A percentile compares a stretch with the other conserved stretches of the same genome.
phyloP scores from a whole-genome alignment of 2,113 vertebrate genomes.

The Philantomba maxwellii region DNA sequence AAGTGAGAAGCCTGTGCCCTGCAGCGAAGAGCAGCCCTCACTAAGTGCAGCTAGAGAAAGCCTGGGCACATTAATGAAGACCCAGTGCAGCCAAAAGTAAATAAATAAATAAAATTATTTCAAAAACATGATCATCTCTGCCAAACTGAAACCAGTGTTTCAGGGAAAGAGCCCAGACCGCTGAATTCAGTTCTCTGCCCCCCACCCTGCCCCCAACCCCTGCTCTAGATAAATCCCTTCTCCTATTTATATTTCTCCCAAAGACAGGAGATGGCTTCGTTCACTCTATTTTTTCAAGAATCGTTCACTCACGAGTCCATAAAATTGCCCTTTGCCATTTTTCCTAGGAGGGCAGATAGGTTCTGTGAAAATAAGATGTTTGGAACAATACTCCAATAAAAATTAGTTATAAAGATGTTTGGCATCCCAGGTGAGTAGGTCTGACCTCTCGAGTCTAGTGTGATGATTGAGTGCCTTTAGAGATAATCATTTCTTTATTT shows the following conservation, averaged over 20 bases:
- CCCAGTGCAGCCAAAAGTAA: not conserved
- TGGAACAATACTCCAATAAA: not conserved
- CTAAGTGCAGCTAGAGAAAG: not conserved
- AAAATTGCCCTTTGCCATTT: not conserved
- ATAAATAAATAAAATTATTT: not conserved
- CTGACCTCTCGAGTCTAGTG: not conserved
- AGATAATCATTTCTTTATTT: not conserved
- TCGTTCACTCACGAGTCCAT: not conserved
- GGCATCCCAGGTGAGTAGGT: too few species aligned
- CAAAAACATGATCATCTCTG: not conserved
- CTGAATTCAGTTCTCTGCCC: not conserved
- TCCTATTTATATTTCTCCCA: not conserved
- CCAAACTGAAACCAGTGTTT: not conserved
- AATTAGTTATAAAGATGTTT: not conserved
- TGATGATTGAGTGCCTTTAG: not conserved
- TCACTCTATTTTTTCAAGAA: not conserved
- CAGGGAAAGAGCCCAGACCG: not conserved
- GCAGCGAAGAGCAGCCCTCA: rapidly evolving
- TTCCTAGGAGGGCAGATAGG: not conserved
- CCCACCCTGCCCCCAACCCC: not conserved
- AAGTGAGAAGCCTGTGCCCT: not conserved
- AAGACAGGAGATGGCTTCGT: not conserved
- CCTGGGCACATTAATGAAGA: not conserved
- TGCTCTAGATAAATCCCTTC: not conserved
- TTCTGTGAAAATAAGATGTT: not conserved